Conservation (phyloP, 1,140 invertebrate species). For the Ceratoteleas bidentatus region DNA sequence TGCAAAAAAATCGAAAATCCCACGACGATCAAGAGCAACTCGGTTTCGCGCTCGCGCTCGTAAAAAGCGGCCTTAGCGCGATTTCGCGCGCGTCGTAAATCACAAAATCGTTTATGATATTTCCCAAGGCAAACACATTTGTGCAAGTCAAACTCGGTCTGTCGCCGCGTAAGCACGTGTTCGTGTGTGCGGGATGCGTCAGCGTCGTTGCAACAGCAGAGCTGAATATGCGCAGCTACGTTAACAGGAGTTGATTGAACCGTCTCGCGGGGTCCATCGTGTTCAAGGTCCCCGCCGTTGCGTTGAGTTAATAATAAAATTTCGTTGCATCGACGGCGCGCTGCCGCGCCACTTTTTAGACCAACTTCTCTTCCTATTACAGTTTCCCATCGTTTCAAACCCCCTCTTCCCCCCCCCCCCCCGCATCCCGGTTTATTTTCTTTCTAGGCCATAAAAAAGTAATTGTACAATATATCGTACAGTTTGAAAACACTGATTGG, state of each 20-base stretch:
- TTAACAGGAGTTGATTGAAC: slow-evolving; percentile 69
- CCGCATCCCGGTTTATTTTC: too few relatives aligned
- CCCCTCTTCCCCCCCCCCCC: too few relatives aligned
- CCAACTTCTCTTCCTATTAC: slow-evolving; percentile 7
- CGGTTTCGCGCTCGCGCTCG: neutral
- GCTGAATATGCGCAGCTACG: slow-evolving; percentile 65
- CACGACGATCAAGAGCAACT: slow-evolving; percentile 4
- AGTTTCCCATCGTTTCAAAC: neutral
- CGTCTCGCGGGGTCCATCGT: slow-evolving; percentile 66
- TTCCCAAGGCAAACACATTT: slow-evolving; percentile 44
- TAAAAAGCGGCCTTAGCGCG: neutral
- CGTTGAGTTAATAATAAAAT: slow-evolving; percentile 65
- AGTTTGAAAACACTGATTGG: too few relatives aligned
- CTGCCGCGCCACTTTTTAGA: slow-evolving; percentile 5
- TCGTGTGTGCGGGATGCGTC: slow-evolving; percentile 61
- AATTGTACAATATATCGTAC: too few relatives aligned
- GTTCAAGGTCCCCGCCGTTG: slow-evolving; percentile 63
- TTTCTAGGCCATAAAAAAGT: too few relatives aligned
- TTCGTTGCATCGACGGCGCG: slow-evolving; percentile 42
- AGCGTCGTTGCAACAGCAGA: slow-evolving; percentile 58
- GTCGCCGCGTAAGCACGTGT: slow-evolving; percentile 45
- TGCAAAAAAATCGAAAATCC: too few relatives aligned
- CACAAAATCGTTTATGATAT: slow-evolving; percentile 34
- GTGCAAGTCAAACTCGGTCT: slow-evolving; percentile 31
- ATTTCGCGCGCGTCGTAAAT: slow-evolving; percentile 24